phyloP scores from a whole-genome alignment of 2,888 invertebrate species.

The Anoplius nigerrimus region DNA sequence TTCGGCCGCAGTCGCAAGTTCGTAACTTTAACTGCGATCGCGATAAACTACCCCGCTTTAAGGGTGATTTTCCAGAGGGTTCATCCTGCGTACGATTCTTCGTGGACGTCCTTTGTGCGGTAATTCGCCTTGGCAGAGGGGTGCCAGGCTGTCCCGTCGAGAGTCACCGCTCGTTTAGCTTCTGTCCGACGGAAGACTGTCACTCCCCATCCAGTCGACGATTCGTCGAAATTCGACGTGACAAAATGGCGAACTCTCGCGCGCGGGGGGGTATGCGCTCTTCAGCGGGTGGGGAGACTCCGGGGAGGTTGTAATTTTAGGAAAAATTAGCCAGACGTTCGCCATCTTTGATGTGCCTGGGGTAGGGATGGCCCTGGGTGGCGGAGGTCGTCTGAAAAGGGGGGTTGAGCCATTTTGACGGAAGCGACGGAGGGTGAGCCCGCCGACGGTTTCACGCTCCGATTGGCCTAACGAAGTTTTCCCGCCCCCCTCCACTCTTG shows the following conservation, averaged over 20 bases:
- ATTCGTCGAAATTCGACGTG: background rate
- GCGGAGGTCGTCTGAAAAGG: conserved; percentile 4
- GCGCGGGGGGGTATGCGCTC: background rate
- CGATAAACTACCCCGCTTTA: no score
- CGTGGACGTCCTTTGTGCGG: no score
- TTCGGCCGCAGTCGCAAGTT: no score
- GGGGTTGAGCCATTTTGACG: conserved; percentile 63
- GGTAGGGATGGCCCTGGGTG: background rate
- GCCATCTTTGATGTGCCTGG: conserved; percentile 58
- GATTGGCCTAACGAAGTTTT: conserved; percentile 69
- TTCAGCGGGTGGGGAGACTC: conserved; percentile 12
- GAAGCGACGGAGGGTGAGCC: conserved; percentile 55
- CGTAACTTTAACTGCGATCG: no score
- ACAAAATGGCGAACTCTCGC: conserved; percentile 1
- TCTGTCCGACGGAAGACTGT: background rate
- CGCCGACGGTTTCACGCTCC: conserved; percentile 68
- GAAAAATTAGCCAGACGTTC: conserved; percentile 61
- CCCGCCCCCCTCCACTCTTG: conserved; percentile 51
- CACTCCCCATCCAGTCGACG: background rate
- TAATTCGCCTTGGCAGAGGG: no score
- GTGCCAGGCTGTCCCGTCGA: no score
- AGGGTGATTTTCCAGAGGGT: no score
- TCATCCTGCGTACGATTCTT: no score
- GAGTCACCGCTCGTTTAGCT: background rate
- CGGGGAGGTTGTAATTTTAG: conserved; percentile 50